phyloP scores from a whole-genome alignment of 1,140 invertebrate genomes.

The Magallana angulata region DNA sequence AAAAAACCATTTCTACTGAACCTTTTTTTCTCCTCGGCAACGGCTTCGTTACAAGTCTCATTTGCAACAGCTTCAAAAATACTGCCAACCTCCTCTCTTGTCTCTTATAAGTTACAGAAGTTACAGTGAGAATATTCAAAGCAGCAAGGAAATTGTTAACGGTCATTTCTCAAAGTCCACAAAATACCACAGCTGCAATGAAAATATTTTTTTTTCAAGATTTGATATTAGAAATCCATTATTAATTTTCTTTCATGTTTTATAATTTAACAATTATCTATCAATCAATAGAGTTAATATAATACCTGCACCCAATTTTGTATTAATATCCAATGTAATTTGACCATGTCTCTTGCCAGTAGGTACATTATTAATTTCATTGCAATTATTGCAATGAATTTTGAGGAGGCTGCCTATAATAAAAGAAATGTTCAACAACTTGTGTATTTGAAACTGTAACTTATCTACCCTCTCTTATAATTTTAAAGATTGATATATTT shows the following conservation, averaged over 20 bases:
- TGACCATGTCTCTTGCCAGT: background rate
- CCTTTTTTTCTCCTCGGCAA: too few relatives aligned
- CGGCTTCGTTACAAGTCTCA: background rate
- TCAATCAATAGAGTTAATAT: background rate
- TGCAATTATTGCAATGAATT: too few relatives aligned
- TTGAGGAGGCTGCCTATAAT: too few relatives aligned
- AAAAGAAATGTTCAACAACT: too few relatives aligned
- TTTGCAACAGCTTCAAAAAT: background rate
- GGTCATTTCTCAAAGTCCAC: background rate
- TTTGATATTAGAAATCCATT: too few relatives aligned
- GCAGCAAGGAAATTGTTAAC: background rate
- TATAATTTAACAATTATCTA: background rate
- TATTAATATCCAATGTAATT: background rate
- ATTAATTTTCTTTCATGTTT: too few relatives aligned
- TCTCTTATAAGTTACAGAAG: background rate
- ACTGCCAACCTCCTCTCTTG: background rate
- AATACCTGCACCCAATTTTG: background rate
- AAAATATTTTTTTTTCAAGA: too few relatives aligned
- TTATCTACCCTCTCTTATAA: too few relatives aligned
- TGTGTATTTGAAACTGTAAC: too few relatives aligned
- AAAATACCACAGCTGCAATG: background rate
- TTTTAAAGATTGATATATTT: too few relatives aligned
- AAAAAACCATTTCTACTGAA: too few relatives aligned
- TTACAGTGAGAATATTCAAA: background rate
- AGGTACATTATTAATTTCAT: background rate